Percentiles rank a stretch among this genome's conserved stretches.
Evolutionary conservation across 2,797 vertebrate species (phyloP).

Genomic region (Poeciliopsis gracilis): DNA sequence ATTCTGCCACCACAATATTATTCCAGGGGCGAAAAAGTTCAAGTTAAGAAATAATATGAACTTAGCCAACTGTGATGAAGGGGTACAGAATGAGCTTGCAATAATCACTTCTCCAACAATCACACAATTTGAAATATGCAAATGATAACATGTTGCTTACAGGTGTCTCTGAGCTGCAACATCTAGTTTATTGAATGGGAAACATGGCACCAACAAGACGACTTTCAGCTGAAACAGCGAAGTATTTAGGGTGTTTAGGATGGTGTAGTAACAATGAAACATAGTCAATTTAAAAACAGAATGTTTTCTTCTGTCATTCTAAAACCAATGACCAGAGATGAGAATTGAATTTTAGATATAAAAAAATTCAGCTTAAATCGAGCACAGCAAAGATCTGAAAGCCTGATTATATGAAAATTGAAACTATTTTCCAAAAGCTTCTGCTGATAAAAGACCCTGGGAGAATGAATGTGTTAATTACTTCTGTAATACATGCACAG

Average conservation of each 20-base stretch:
- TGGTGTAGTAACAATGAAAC: not conserved
- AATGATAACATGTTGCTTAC: not conserved
- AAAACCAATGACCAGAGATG: too few relatives aligned
- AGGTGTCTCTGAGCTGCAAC: not conserved
- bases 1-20: not conserved
- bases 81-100: not conserved
- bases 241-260: not conserved
- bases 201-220: not conserved
- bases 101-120: not conserved
- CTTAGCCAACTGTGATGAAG: not conserved
- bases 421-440: not conserved
- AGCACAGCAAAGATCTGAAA: not conserved
- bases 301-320: too few relatives aligned
- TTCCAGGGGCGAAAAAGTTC: not conserved
- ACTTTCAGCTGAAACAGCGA: not conserved
- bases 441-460: not conserved
- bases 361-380: not conserved
- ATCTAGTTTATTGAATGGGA: not conserved
- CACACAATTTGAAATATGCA: not conserved
- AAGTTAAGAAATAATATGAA: not conserved
- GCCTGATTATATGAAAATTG: not conserved
- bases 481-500: not conserved
- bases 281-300: not conserved
- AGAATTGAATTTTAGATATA: too few relatives aligned
- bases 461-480: not conserved